Percentiles rank a stretch among this genome's conserved stretches.
Conservation (phyloP, 37 sponge, comb jelly and placozoan genomes). For the Bolinopsis microptera region DNA sequence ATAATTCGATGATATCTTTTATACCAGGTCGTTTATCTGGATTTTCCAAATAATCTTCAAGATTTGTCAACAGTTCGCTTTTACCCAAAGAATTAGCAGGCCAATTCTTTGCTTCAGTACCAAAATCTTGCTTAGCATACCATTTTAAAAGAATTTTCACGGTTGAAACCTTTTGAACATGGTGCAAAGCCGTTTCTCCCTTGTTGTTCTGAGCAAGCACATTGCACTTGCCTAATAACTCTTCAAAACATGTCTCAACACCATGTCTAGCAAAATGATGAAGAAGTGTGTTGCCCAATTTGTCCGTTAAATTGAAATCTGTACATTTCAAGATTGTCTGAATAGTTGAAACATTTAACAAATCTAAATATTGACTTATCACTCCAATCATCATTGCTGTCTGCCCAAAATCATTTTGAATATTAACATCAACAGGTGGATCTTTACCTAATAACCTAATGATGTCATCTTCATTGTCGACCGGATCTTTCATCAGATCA, state of each 20-base stretch:
- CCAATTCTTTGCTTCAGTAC: neutral
- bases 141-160: neutral
- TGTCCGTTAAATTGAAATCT: neutral
- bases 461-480: too few species aligned
- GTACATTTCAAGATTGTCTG: neutral
- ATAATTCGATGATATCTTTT: neutral
- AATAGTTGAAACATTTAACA: neutral
- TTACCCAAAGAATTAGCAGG: neutral
- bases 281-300: neutral
- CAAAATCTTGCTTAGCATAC: neutral
- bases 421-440: neutral
- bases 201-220: neutral
- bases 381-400: neutral
- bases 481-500: too few species aligned
- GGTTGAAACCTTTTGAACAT: neutral
- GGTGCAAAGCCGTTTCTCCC: constrained; percentile 4
- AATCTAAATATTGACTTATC: neutral
- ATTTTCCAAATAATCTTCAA: neutral
- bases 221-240: neutral
- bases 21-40: neutral
- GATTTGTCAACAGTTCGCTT: neutral
- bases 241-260: neutral
- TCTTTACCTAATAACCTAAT: neutral
- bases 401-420: neutral
- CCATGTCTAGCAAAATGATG: constrained; percentile 15